Evolutionary conservation across 1,140 invertebrate species (phyloP).

Genomic region (Drosophila willistoni): DNA sequence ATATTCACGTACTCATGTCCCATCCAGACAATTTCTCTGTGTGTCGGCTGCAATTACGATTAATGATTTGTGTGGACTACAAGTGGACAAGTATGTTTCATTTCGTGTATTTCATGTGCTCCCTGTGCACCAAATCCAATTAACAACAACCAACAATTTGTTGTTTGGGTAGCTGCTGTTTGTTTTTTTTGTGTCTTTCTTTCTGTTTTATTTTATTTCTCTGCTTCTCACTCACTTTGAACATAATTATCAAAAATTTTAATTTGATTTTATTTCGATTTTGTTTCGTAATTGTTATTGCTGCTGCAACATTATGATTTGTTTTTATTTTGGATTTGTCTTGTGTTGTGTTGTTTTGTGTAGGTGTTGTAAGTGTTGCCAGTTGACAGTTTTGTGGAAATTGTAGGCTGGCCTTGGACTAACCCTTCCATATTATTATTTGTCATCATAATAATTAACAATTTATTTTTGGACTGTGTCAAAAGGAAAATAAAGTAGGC

Average conservation of each 20-base stretch:
- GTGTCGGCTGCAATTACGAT: conserved; percentile 70
- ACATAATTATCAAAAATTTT: conserved; percentile 66
- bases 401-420: conserved; percentile 52
- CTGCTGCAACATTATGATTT: neutral
- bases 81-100: conserved; percentile 64
- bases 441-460: conserved; percentile 13
- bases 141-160: conserved; percentile 23
- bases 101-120: conserved; percentile 42
- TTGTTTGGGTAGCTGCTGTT: conserved; percentile 62
- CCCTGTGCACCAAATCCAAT: conserved; percentile 47
- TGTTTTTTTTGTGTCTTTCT: conserved; percentile 14
- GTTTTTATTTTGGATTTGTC: no score
- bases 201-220: conserved; percentile 32
- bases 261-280: conserved; percentile 59
- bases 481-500: neutral
- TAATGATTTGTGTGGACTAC: conserved; percentile 64
- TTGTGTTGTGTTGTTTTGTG: conserved; percentile 21
- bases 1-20: conserved; percentile 16
- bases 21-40: conserved; percentile 30
- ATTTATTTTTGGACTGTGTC: conserved; percentile 5
- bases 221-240: conserved; percentile 7
- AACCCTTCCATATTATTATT: conserved; percentile 33
- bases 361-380: conserved; percentile 69
- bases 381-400: conserved; percentile 58
- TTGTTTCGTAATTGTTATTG: conserved; percentile 67